Evolutionary conservation across 2,113 vertebrate genomes (phyloP).

Genomic region (Erythrocercus mccallii): DNA sequence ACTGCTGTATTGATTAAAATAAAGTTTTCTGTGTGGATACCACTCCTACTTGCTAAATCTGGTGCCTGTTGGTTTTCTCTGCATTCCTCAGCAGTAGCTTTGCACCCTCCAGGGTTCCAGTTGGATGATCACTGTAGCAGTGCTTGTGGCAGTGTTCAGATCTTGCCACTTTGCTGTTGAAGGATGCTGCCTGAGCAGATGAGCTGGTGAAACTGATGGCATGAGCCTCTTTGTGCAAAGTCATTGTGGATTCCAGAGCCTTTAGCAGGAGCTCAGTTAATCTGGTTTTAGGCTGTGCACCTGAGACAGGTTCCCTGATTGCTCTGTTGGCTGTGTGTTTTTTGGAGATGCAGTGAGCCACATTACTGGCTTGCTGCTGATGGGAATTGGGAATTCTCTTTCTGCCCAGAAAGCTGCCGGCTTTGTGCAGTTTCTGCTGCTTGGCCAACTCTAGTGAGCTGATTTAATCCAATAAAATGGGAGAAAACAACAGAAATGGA

Average conservation of each 20-base stretch:
- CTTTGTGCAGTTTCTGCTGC: not conserved
- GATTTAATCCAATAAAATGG: not conserved
- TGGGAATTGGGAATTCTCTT: not conserved
- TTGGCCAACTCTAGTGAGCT: not conserved
- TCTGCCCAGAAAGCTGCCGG: not conserved
- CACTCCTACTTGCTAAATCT: not conserved
- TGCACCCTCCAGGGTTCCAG: not conserved
- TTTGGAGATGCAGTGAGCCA: not conserved
- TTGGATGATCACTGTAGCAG: not conserved
- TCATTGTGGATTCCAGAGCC: not conserved
- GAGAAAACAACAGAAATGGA: not conserved
- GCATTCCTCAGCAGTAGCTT: not conserved
- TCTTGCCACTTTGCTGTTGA: not conserved
- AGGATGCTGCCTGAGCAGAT: not conserved
- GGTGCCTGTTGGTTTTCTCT: not conserved
- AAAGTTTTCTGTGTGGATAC: conserved; percentile 33
- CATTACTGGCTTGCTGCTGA: not conserved
- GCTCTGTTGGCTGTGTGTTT: not conserved
- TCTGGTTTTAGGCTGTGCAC: not conserved
- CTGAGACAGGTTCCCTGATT: not conserved
- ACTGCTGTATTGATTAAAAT: conserved; percentile 36
- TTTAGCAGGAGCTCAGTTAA: not conserved
- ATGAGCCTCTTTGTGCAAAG: not conserved
- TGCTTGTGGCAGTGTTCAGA: not conserved
- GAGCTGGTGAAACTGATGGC: not conserved